These are phyloP conservation scores for Charaxes varanes DNA, from an alignment of 1,140 invertebrate genomes.

Conservation along the genomic window DNA sequence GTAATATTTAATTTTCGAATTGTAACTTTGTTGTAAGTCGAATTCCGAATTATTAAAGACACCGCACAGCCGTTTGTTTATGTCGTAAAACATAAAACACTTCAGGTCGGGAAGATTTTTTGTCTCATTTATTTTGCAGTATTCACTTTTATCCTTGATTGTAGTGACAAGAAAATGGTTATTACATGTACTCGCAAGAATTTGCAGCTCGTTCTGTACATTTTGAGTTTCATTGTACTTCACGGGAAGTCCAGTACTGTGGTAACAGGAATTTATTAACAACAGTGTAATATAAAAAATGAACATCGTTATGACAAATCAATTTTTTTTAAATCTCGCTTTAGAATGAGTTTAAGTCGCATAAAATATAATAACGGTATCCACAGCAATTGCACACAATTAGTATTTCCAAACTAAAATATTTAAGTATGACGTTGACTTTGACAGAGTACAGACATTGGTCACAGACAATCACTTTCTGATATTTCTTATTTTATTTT, in stretches of 20 bases:
- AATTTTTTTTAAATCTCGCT: too few relatives aligned
- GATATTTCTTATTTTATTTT: too few relatives aligned
- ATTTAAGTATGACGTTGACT: too few relatives aligned
- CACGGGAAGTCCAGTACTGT: conserved; percentile 34
- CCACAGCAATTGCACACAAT: too few relatives aligned
- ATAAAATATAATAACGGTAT: too few relatives aligned
- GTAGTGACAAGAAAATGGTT: conserved; percentile 32
- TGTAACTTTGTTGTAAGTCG: conserved; percentile 28
- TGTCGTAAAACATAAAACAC: conserved; percentile 59
- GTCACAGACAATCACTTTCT: too few relatives aligned
- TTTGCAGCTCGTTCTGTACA: conserved; percentile 25
- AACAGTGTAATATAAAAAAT: conserved; percentile 33
- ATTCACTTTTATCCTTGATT: conserved; percentile 32
- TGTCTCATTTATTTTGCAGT: conserved; percentile 28
- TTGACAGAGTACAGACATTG: too few relatives aligned
- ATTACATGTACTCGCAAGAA: conserved; percentile 37
- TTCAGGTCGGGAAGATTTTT: conserved; percentile 28
- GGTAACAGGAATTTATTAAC: conserved; percentile 39
- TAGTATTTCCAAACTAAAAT: too few relatives aligned
- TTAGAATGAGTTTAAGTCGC: too few relatives aligned
- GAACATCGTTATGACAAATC: too few relatives aligned
- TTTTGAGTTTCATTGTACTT: conserved; percentile 9
- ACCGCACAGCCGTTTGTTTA: conserved; percentile 45
- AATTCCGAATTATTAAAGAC: conserved; percentile 24
- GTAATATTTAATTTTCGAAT: conserved; percentile 25